Base-by-base conservation (phyloP, 2,888 invertebrate genomes). In the Zele albiditarsus region DNA sequence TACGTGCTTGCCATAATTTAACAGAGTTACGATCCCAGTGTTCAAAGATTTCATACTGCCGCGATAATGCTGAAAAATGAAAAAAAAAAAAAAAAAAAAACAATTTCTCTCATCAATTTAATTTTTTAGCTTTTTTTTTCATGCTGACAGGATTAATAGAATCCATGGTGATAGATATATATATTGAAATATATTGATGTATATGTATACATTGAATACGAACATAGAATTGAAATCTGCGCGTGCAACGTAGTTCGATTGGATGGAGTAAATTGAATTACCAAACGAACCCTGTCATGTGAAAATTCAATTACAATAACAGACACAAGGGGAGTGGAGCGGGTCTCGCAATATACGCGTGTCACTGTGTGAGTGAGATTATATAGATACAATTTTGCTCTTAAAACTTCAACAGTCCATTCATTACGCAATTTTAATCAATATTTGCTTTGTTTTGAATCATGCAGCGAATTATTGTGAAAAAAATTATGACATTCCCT, bases 1-100 rank as follows among this genome's bases (percentile, higher is more conserved):
- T 78, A 99, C 98, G 90, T 97, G 96, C 90, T 97, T 97, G 76
- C 98, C 98, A 91, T 99, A 99, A 91, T 99, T 99, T 79, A 99
- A 91, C 80, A 98, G 91, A 33, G 99, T 99, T 77, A 99, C 98
- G 85, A 99, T 98, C 75, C 99, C 99, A 0, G 99, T 99, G 91
- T 99, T 99, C 81, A 99, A 91, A 79, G 97, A 97, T 91, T 96
- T 96, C 91, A 96, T 93, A 85, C 97, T 96, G 81, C 97, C 97
- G 67, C 97, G 93, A 90, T 98, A 98, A 90, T 97, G 97, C 94
- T 97, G 92, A n/a, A 91, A 91, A 86, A 84, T 62, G 70, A 77
- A 60, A 67, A 71, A 75, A 73, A 60, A 73, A 31, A 46, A 25
- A 65, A 23, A 63, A 31, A 28, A 25, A 63, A 8, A 57, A 73